phyloP scores from a whole-genome alignment of 2,888 invertebrate genomes.

The Aphodius granarius region DNA sequence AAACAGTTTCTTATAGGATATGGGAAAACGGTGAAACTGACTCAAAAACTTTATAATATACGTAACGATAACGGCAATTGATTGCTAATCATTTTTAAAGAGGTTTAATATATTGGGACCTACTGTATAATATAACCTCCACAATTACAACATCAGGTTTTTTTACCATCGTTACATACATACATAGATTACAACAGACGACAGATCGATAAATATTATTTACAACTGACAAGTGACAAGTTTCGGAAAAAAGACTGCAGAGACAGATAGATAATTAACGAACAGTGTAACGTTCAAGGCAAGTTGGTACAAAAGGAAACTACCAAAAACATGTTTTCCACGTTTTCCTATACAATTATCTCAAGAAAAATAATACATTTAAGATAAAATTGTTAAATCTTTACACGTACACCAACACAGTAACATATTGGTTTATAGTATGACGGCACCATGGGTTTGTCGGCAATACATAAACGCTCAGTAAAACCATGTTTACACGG shows the following conservation, averaged over 20 bases:
- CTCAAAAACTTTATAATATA: neutral
- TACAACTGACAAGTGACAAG: constrained; percentile 9
- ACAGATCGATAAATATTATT: constrained; percentile 10
- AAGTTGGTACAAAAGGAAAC: neutral
- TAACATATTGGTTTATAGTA: neutral
- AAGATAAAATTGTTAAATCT: neutral
- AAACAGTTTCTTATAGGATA: neutral
- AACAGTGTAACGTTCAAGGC: constrained; percentile 6
- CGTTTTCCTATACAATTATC: no score
- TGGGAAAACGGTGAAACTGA: neutral
- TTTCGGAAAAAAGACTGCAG: neutral
- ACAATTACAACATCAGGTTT: neutral
- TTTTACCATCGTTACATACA: neutral
- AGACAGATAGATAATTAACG: neutral
- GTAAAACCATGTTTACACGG: no score
- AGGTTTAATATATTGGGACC: neutral
- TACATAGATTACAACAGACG: no score
- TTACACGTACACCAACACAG: no score
- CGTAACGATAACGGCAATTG: neutral
- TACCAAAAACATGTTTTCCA: neutral
- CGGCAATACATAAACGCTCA: neutral
- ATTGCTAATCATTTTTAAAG: no score
- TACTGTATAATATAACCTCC: neutral
- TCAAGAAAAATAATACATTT: no score
- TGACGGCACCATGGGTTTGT: neutral